Conservation (phyloP, 2,888 invertebrate species). For the Dolichomitus sp. region DNA sequence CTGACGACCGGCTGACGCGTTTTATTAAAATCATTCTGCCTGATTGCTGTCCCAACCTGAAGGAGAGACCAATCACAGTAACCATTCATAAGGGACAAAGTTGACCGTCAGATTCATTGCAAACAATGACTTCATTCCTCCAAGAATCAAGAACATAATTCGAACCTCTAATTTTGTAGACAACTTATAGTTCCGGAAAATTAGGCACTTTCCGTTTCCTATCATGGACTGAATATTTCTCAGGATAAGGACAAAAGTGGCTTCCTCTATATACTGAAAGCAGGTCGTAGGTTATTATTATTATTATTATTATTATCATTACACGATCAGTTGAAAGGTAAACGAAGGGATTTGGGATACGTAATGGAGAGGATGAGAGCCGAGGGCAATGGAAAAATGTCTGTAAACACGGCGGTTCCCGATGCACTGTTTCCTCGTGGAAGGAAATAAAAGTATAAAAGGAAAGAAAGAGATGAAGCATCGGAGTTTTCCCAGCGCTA, state of each 20-base stretch:
- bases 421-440: not conserved
- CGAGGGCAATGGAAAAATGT: not conserved
- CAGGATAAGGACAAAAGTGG: no score
- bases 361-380: not conserved
- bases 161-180: no score
- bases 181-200: no score
- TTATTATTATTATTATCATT: not conserved
- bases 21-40: not conserved
- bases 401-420: constrained; percentile 3
- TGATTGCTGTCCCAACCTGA: not conserved
- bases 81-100: no score
- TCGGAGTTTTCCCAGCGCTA: constrained; percentile 16
- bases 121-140: no score
- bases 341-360: constrained; percentile 10
- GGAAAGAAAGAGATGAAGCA: not conserved
- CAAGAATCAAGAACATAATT: no score
- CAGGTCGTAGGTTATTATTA: not conserved
- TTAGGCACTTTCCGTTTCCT: no score
- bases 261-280: no score
- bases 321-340: constrained; percentile 11
- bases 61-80: not conserved
- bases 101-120: no score
- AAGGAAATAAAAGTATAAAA: constrained; percentile 4
- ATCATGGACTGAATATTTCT: no score
- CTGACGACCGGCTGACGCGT: no score